Base-by-base conservation (phyloP, 2,113 vertebrate species). In the Mesoclemmys tuberculata region DNA sequence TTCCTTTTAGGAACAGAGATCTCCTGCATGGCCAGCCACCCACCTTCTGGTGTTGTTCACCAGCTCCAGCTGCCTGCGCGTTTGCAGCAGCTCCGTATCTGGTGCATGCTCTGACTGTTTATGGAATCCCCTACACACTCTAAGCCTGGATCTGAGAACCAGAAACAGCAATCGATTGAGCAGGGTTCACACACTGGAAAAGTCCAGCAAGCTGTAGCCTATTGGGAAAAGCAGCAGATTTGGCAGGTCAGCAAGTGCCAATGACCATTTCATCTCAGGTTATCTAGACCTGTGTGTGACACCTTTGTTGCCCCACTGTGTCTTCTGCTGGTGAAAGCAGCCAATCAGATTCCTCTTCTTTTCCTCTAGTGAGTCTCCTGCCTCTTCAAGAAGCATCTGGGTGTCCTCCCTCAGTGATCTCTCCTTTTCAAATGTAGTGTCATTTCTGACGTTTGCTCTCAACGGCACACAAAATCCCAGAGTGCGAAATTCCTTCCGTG, bases 11-110 rank as follows among this genome's bases (percentile, higher is more conserved):
- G 18, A 84, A 31, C 18, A 48, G 41, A 13, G 11, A 41, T 87
- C 84, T 85, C 48, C 75, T 27, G 27, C 54, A 2, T 54, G 64
- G 26, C 41, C 24, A 5, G 8, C 75, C 51, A 58, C 44, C 78
- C 3, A 8, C 7, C 5, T 29, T 21, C 29, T 48, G 12, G 44
- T 48, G 75, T 31, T 78, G 75, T 14, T 31, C 44, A 48, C 14
- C 24, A 75, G 16, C 19, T 24, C 16, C 48, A 10, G 0, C 9
- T 55, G 27, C 11, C 54, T 2, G 0, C 22, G 38, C 0, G 0
- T 24, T 68, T 55, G 21, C 56, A 71, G 4, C 38, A 86, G 44
- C 4, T 51, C 29, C 35, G 3, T 29, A 51, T 38, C 19, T 35
- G 14, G 8, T 35, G 78, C 29, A n/a, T 14, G 41, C n/a, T 71